These are phyloP conservation scores for Labia minor DNA, from an alignment of 2,888 invertebrate species.

Conservation along the genomic window DNA sequence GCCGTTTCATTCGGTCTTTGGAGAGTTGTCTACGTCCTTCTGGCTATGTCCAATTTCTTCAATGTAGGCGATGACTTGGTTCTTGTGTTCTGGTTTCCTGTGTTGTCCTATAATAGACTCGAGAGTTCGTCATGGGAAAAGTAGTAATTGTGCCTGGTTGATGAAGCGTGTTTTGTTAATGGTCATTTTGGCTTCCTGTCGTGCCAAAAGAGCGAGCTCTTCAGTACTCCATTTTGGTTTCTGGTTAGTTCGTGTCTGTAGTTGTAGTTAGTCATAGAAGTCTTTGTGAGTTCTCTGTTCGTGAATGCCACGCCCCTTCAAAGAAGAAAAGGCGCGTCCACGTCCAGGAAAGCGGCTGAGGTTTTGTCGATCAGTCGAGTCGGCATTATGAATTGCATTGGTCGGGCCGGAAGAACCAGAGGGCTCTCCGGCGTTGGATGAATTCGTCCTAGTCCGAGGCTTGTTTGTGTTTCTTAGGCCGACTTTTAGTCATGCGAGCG, in stretches of 20 bases:
- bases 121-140: neutral
- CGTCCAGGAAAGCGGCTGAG: neutral
- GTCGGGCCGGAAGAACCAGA: neutral
- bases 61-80: too few relatives aligned
- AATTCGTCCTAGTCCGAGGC: neutral
- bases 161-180: too few relatives aligned
- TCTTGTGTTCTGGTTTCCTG: too few relatives aligned
- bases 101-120: neutral
- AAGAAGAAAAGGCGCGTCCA: neutral
- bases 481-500: neutral
- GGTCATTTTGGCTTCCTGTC: neutral
- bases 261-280: neutral
- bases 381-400: neutral
- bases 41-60: too few relatives aligned
- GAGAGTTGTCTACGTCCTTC: too few relatives aligned
- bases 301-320: neutral
- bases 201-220: neutral
- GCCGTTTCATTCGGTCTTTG: too few relatives aligned
- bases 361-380: neutral
- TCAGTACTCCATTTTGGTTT: neutral
- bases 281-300: neutral
- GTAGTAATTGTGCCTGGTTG: neutral
- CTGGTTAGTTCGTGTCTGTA: neutral
- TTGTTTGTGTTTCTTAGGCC: neutral
- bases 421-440: too few relatives aligned